Percentiles rank a stretch among this genome's conserved stretches.
Evolutionary conservation across 2,113 vertebrate genomes (phyloP).

Genomic region (Corapipo altera): DNA sequence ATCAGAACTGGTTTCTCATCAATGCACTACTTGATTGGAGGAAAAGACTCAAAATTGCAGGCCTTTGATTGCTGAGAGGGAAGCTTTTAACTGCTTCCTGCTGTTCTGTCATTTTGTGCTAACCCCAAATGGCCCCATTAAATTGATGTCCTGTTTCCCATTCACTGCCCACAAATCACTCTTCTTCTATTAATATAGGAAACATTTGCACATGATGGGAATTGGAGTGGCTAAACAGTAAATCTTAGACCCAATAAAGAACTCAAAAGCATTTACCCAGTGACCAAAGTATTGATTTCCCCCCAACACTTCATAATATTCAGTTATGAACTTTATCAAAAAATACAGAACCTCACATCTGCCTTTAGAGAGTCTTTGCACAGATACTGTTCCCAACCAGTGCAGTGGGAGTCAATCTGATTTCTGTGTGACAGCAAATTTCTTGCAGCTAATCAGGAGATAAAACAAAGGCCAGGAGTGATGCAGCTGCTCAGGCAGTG

Average conservation of each 20-base stretch:
- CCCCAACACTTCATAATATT: background rate
- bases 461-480: background rate
- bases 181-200: conserved; percentile 50
- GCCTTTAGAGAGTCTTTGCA: background rate
- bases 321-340: background rate
- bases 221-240: background rate
- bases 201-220: conserved; percentile 23
- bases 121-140: conserved; percentile 56
- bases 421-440: background rate
- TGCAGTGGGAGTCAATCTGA: background rate
- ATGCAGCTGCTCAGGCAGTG: background rate
- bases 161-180: conserved; percentile 65
- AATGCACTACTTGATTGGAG: conserved; percentile 59
- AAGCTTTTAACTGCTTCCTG: conserved; percentile 68
- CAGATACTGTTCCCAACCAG: background rate
- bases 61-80: conserved; percentile 54
- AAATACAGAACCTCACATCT: background rate
- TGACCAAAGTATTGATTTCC: background rate
- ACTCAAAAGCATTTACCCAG: background rate
- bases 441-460: background rate
- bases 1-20: conserved; percentile 57
- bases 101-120: conserved; percentile 63
- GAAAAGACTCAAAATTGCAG: conserved; percentile 58
- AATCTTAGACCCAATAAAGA: background rate
- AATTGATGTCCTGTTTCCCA: conserved; percentile 70